phyloP scores from a whole-genome alignment of 2,797 vertebrate species.

The Alauda arvensis region DNA sequence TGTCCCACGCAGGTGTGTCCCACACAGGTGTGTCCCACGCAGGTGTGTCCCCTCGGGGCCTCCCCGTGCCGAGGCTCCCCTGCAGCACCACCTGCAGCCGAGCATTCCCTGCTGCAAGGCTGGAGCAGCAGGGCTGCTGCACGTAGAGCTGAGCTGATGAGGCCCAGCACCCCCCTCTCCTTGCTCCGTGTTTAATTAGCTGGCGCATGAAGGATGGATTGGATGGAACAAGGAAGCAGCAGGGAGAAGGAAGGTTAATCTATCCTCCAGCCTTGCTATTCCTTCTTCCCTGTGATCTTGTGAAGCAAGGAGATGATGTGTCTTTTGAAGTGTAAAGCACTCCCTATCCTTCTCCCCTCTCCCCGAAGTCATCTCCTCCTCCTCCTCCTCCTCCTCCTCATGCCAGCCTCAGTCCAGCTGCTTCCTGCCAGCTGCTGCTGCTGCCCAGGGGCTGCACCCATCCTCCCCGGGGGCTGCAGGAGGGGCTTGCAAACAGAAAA shows the following conservation, averaged over 20 bases:
- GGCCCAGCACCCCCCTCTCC: conserved; percentile 11
- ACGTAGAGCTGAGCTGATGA: not conserved
- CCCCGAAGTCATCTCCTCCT: not conserved
- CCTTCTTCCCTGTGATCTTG: conserved; percentile 41
- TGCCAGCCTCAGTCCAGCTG: not conserved
- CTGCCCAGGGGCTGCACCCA: fast-evolving
- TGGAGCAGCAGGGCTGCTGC: not conserved
- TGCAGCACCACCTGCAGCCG: not conserved
- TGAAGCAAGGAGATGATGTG: conserved; percentile 38
- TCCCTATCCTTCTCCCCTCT: not conserved
- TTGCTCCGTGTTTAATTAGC: conserved; percentile 55
- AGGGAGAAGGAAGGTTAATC: conserved; percentile 61
- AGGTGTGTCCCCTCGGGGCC: not conserved
- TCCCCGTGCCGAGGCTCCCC: fast-evolving
- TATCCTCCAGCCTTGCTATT: conserved; percentile 43
- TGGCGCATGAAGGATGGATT: conserved; percentile 28
- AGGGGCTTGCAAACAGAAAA: not conserved
- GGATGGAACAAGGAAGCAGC: conserved; percentile 30
- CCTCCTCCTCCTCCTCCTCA: not conserved
- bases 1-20: not conserved
- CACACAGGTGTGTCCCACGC: too few species aligned
- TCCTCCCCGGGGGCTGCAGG: fast-evolving
- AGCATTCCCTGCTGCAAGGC: not conserved
- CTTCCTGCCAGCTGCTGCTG: not conserved
- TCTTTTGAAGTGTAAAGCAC: conserved; percentile 56